A percentile compares a stretch with the other conserved stretches of the same genome.
Conservation (phyloP, 2,797 vertebrate genomes). For the Anas acuta region DNA sequence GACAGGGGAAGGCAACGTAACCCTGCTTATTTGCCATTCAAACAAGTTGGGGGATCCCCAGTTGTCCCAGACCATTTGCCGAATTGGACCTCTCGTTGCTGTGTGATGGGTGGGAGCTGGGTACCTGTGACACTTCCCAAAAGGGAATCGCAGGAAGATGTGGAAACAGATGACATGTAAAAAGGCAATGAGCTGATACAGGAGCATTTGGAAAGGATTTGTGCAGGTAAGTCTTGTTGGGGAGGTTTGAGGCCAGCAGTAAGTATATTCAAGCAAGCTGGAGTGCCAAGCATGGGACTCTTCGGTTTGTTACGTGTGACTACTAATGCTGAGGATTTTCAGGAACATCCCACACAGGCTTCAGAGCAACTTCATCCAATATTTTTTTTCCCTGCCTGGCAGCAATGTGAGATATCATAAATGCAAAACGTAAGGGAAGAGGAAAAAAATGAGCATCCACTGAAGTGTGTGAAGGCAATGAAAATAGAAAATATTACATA, state of each 20-base stretch:
- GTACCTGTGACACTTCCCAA: not conserved
- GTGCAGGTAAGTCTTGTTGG: not conserved
- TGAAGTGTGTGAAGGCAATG: not conserved
- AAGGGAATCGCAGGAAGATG: not conserved
- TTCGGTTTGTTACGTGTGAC: not conserved
- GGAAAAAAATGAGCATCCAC: not conserved
- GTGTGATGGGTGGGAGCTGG: not conserved
- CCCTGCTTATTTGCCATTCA: not conserved
- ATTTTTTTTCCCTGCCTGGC: conserved; percentile 14
- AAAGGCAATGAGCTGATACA: not conserved
- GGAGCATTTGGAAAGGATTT: not conserved
- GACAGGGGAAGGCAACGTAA: not conserved
- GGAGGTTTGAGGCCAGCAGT: not conserved
- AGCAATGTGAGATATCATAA: not conserved
- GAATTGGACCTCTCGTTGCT: not conserved
- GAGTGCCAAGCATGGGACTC: conserved; percentile 15
- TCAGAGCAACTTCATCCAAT: not conserved
- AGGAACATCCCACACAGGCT: conserved; percentile 39
- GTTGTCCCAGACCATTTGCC: not conserved
- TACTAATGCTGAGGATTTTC: conserved; percentile 21
- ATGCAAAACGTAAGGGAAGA: not conserved
- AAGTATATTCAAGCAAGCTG: not conserved
- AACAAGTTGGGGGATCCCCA: not conserved
- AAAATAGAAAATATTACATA: not conserved
- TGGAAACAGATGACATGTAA: not conserved